These are phyloP conservation scores for Deroptyus accipitrinus DNA, from an alignment of 2,113 vertebrate genomes.

Conservation along the genomic window DNA sequence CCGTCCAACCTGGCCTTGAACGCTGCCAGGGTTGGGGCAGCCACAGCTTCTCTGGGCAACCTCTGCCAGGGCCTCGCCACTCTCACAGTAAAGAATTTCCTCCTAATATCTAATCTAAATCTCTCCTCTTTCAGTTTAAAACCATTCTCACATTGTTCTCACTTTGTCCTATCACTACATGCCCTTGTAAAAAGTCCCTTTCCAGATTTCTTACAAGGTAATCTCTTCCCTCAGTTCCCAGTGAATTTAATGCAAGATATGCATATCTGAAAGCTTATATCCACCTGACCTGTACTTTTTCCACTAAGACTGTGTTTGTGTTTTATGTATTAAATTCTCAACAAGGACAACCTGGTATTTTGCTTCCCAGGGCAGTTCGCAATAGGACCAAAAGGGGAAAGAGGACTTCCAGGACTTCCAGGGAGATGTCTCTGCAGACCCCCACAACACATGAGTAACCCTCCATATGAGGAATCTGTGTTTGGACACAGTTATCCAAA, in stretches of 20 bases:
- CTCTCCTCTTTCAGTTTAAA: neutral
- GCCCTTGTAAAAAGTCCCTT: neutral
- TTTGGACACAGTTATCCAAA: conserved; percentile 77
- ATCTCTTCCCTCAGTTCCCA: neutral
- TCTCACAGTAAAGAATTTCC: neutral
- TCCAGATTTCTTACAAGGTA: neutral
- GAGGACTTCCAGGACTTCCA: conserved; percentile 87
- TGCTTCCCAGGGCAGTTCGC: conserved; percentile 80
- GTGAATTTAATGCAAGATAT: neutral
- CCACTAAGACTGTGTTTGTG: neutral
- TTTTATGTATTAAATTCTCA: neutral
- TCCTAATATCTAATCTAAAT: neutral
- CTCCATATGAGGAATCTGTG: conserved; percentile 75
- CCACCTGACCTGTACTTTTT: neutral
- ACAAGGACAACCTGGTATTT: conserved; percentile 5
- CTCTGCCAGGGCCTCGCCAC: neutral
- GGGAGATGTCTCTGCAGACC: conserved; percentile 89
- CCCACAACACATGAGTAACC: conserved; percentile 73
- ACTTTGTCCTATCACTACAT: neutral
- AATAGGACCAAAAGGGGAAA: conserved; percentile 90
- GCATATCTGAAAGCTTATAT: neutral
- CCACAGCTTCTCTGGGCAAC: neutral
- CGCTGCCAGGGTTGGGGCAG: neutral
- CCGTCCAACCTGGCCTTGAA: neutral
- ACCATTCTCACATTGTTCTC: neutral